Conservation (phyloP, 1,140 invertebrate species). For the Drosophila nasuta region DNA sequence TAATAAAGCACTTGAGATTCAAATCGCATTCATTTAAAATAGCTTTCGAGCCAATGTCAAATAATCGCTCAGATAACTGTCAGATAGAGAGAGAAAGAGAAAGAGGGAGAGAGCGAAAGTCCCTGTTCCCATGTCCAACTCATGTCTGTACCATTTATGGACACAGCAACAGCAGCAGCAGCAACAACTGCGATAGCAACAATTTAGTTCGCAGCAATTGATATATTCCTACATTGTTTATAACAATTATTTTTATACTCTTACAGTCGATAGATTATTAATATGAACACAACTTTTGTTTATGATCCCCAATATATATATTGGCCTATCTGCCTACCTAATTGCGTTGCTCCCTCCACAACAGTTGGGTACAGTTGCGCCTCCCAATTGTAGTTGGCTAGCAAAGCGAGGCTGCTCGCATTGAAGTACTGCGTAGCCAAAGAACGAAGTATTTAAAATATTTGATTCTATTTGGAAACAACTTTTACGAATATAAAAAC, state of each 20-base stretch:
- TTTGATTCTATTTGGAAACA: too few species aligned
- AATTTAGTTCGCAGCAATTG: background rate
- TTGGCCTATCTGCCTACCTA: background rate
- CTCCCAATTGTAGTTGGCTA: background rate
- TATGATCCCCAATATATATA: constrained; percentile 8
- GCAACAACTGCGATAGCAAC: constrained; percentile 3
- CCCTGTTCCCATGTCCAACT: background rate
- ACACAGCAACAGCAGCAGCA: constrained; percentile 20
- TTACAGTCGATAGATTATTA: background rate
- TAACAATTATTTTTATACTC: constrained; percentile 25
- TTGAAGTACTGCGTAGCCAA: background rate
- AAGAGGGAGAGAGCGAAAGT: background rate
- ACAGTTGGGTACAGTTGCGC: background rate
- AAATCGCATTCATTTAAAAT: constrained; percentile 17
- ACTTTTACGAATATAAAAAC: too few species aligned
- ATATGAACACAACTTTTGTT: constrained; percentile 3
- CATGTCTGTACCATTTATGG: constrained; percentile 9
- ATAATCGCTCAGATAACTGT: constrained; percentile 19
- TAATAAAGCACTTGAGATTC: constrained; percentile 14
- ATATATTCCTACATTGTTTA: constrained; percentile 13
- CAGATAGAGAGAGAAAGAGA: constrained; percentile 1
- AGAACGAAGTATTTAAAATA: too few species aligned
- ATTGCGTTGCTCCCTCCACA: background rate
- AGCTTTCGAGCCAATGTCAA: background rate
- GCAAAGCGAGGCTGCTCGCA: background rate